Conservation (phyloP, 2,797 vertebrate genomes). For the Microctenopoma steveboyesi region DNA sequence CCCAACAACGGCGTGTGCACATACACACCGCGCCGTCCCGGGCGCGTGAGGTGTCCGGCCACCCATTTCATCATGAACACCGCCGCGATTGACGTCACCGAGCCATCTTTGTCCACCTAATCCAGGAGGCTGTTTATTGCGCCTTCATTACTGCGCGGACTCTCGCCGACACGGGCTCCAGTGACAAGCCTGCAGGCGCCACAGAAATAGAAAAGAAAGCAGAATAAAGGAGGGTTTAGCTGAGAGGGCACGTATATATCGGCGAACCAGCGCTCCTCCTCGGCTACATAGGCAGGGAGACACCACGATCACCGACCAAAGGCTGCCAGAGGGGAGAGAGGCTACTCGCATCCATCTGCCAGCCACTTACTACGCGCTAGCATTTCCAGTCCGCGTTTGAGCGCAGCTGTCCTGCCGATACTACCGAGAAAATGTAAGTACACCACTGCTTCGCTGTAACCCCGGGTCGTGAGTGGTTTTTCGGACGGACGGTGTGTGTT, state of each 20-base stretch:
- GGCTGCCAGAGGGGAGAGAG: constrained; percentile 77
- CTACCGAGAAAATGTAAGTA: constrained; percentile 77
- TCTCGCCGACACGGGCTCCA: constrained; percentile 60
- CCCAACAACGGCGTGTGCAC: rapidly evolving
- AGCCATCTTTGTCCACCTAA: constrained; percentile 84
- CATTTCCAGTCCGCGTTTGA: constrained; percentile 69
- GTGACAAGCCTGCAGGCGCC: constrained; percentile 65
- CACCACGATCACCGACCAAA: constrained; percentile 71
- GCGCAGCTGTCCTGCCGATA: constrained; percentile 63
- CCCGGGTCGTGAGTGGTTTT: constrained; percentile 3
- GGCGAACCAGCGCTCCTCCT: constrained; percentile 61
- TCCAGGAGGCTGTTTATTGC: constrained; percentile 82
- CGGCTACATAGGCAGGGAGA: constrained; percentile 68
- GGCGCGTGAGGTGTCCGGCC: constrained; percentile 39
- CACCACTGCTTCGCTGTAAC: not conserved
- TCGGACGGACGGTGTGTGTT: constrained; percentile 1
- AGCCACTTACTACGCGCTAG: constrained; percentile 66
- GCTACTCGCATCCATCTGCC: constrained; percentile 74
- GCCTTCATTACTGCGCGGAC: constrained; percentile 76
- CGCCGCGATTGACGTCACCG: constrained; percentile 84
- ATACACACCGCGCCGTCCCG: constrained; percentile 3
- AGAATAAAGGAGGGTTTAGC: not conserved
- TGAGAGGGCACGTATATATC: constrained; percentile 22
- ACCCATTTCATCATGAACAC: constrained; percentile 79
- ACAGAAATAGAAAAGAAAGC: constrained; percentile 34